phyloP scores from a whole-genome alignment of 2,113 vertebrate species.

The Microtus oregoni region DNA sequence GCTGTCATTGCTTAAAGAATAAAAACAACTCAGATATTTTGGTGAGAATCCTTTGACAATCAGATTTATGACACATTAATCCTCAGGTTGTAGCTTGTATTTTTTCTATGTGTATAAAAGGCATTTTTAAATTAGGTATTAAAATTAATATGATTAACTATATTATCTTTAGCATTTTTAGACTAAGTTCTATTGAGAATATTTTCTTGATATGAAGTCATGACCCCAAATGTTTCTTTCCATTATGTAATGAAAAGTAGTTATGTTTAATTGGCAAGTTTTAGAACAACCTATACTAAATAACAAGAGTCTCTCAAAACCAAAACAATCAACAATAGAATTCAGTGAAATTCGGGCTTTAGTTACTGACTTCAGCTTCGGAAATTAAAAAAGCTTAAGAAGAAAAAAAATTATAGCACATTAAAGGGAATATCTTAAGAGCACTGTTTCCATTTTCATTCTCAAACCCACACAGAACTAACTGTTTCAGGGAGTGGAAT shows the following conservation, averaged over 20 bases:
- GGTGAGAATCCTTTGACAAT: background rate
- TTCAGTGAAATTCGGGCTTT: background rate
- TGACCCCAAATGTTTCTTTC: constrained; percentile 3
- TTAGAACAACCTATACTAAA: background rate
- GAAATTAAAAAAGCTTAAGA: background rate
- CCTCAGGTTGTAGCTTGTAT: background rate
- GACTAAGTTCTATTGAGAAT: background rate
- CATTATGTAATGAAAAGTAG: background rate
- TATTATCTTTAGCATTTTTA: background rate
- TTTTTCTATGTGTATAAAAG: background rate
- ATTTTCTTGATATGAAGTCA: background rate
- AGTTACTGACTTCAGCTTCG: background rate
- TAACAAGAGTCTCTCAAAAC: background rate
- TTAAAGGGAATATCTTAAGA: background rate
- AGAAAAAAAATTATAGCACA: background rate
- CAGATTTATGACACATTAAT: background rate
- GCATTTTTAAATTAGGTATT: background rate
- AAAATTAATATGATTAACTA: background rate
- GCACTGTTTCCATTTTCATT: background rate
- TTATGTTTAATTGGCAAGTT: background rate
- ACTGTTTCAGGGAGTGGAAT: background rate
- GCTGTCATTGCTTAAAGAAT: background rate
- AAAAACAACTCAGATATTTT: background rate
- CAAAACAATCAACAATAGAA: background rate
- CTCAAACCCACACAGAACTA: background rate